phyloP scores from a whole-genome alignment of 2,113 vertebrate genomes.

The Psittacula cyanocephala region DNA sequence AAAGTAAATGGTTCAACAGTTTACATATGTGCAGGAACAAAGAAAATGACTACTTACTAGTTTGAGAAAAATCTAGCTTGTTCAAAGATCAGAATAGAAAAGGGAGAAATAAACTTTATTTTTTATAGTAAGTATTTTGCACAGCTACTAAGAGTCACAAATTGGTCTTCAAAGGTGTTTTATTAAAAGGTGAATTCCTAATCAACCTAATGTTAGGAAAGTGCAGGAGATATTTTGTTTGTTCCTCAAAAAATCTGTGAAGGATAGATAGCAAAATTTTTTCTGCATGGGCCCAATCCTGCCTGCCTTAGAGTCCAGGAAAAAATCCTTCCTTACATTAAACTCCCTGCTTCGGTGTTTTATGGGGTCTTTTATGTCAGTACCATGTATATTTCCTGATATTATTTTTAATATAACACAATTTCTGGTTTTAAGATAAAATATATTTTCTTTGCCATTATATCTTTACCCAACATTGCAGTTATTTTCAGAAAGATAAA shows the following conservation, averaged over 20 bases:
- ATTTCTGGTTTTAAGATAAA: background rate
- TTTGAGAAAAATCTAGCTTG: slow-evolving; percentile 45
- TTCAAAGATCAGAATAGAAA: slow-evolving; percentile 34
- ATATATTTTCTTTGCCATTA: background rate
- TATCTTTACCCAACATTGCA: background rate
- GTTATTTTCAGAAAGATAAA: background rate
- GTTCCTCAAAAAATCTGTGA: background rate
- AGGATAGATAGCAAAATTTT: background rate
- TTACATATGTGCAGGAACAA: slow-evolving; percentile 74
- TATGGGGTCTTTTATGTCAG: background rate
- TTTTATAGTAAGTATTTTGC: slow-evolving; percentile 5
- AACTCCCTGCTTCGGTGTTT: background rate
- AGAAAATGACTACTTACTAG: slow-evolving; percentile 48
- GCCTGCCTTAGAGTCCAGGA: background rate
- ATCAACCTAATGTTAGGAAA: background rate
- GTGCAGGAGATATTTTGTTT: background rate
- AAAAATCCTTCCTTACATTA: background rate
- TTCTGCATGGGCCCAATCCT: background rate
- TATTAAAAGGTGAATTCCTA: background rate
- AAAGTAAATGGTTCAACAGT: slow-evolving; percentile 79
- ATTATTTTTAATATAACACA: background rate
- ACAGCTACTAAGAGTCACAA: background rate
- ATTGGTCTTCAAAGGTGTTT: background rate
- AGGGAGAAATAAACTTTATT: slow-evolving; percentile 19
- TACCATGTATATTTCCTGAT: background rate